These are phyloP conservation scores for Oikopleura dioica DNA, from an alignment of 23 tunicate species.

Conservation along the genomic window DNA sequence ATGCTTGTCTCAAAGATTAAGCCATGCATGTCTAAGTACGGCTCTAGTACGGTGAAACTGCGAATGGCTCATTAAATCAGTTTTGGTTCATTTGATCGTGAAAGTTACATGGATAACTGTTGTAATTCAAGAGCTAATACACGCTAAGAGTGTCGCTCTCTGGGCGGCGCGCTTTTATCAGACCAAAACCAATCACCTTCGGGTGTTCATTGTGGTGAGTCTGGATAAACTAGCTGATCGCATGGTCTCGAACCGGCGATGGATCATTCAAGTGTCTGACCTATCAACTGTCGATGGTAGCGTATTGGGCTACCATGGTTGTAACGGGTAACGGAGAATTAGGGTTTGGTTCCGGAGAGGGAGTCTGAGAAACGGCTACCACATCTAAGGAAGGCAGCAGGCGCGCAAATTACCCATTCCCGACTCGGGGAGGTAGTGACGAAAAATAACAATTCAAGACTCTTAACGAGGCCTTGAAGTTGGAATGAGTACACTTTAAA, in stretches of 20 bases:
- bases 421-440: constrained; percentile 59
- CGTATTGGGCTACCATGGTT: constrained; percentile 30
- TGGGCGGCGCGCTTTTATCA: constrained; percentile 17
- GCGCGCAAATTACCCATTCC: constrained; percentile 60
- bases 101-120: constrained; percentile 13
- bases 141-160: not conserved
- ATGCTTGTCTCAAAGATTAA: constrained; percentile 26
- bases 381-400: constrained; percentile 69
- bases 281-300: constrained; percentile 33
- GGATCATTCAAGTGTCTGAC: constrained; percentile 21
- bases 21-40: constrained; percentile 21
- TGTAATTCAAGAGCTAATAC: constrained; percentile 21
- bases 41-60: constrained; percentile 16
- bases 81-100: constrained; percentile 11
- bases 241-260: constrained; percentile 27
- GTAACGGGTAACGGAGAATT: constrained; percentile 40
- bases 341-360: constrained; percentile 42
- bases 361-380: constrained; percentile 50
- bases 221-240: constrained; percentile 46
- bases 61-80: constrained; percentile 23
- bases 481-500: constrained; percentile 31
- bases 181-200: constrained; percentile 17
- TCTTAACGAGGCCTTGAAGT: constrained; percentile 33
- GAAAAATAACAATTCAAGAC: constrained; percentile 34
- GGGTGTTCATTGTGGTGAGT: constrained; percentile 29